Evolutionary conservation across 2,888 invertebrate genomes (phyloP).

Genomic region (Drosophila tripunctata): DNA sequence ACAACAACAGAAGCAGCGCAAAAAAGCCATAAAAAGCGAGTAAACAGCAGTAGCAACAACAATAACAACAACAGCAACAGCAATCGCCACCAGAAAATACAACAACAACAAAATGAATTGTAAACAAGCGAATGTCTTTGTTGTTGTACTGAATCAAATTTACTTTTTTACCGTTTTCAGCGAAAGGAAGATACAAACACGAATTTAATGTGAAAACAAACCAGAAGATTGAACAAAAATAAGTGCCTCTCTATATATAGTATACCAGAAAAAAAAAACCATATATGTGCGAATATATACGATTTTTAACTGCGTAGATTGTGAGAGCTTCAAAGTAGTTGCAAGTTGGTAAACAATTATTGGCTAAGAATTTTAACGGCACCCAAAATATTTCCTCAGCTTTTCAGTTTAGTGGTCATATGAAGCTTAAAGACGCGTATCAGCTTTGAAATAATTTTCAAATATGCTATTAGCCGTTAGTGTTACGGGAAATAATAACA

Average conservation of each 20-base stretch:
- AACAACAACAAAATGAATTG: conserved; percentile 29
- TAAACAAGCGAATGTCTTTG: conserved; percentile 54
- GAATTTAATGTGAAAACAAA: conserved; percentile 11
- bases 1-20: conserved; percentile 45
- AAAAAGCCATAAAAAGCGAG: conserved; percentile 47
- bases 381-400: not conserved
- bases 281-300: not conserved
- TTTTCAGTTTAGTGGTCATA: no score
- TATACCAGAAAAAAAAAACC: conserved; percentile 2
- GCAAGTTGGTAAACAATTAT: not conserved
- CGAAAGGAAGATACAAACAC: conserved; percentile 78
- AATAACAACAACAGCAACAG: conserved; percentile 16
- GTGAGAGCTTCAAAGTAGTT: not conserved
- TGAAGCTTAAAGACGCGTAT: no score
- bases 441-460: no score
- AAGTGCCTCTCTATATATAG: conserved; percentile 19
- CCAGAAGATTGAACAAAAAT: conserved; percentile 9
- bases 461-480: no score
- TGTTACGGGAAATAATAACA: no score
- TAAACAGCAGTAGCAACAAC: conserved; percentile 33
- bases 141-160: conserved; percentile 74
- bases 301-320: not conserved
- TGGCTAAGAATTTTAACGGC: not conserved
- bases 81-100: conserved; percentile 16
- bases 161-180: conserved; percentile 83